Conservation (phyloP, 1,140 invertebrate species). For the Fopius arisanus region DNA sequence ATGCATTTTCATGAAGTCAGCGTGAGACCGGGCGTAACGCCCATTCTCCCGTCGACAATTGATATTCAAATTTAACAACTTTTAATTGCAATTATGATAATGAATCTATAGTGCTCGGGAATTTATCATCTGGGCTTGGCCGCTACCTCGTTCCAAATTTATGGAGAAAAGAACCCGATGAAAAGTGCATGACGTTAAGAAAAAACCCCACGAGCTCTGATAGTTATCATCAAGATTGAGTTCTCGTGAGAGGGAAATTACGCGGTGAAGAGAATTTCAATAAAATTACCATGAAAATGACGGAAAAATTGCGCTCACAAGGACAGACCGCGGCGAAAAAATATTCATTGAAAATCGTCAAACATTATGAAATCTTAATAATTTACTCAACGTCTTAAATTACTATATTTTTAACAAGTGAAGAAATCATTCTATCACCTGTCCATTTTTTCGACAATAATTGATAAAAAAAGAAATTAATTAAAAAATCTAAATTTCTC, state of each 20-base stretch:
- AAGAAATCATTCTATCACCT: too few relatives aligned
- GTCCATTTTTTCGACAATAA: too few relatives aligned
- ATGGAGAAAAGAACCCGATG: conserved; percentile 14
- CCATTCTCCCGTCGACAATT: conserved; percentile 28
- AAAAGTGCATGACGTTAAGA: neutral
- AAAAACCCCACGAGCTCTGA: neutral
- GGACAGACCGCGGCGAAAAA: too few relatives aligned
- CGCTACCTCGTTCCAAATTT: conserved; percentile 15
- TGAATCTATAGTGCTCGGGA: conserved; percentile 32
- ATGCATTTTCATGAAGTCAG: conserved; percentile 36
- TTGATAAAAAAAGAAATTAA: too few relatives aligned
- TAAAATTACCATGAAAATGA: too few relatives aligned
- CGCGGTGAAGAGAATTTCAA: too few relatives aligned
- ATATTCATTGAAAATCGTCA: too few relatives aligned
- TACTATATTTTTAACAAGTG: too few relatives aligned
- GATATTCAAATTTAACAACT: conserved; percentile 40
- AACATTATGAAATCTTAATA: too few relatives aligned
- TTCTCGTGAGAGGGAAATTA: neutral
- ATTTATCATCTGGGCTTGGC: conserved; percentile 29
- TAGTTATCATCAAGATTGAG: neutral
- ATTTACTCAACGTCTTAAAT: too few relatives aligned
- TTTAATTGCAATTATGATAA: conserved; percentile 41
- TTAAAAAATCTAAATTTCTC: too few relatives aligned
- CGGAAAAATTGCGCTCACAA: too few relatives aligned
- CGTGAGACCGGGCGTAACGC: conserved; percentile 6